Base-by-base conservation (phyloP, 2,113 vertebrate genomes). In the Rhinogobius similis region DNA sequence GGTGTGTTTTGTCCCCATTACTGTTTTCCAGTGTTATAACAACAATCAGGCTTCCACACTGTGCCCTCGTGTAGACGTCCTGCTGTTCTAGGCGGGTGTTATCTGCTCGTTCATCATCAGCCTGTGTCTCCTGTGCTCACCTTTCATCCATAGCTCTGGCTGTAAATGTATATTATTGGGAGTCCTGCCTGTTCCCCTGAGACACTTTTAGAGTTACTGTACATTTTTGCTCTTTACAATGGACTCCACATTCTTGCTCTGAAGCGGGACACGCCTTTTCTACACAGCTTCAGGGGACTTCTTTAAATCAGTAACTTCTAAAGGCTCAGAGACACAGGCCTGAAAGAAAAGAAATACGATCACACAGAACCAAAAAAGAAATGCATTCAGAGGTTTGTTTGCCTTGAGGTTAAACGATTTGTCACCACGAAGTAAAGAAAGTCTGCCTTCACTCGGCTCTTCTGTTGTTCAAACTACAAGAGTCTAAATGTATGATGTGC, bases 311-410 rank as follows among this genome's bases (percentile, higher is more conserved):
- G 13, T 21, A 39, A 50, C 27, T 36, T 71, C 46, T 52, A 73
- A 55, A 79, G 63, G 68, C 27, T 2, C 24, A n/a, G 50, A 62
- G 56, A 56, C 32, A 36, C 10, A 27, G 29, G 18, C 5, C 66
- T 72, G 84, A 76, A 65, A 82, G 55, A 39, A 66, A 27, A 77
- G 75, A 75, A 84, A 76, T 72, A 61, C 29, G 63, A 71, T 46
- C 61, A 46, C 46, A 9, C 43, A 46, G 26, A 65, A 55, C 20
- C 5, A 14, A 27, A 26, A 18, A 46, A 43, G 52, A 32, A 52
- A 41, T 41, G 16, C 27, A 70, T 32, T 56, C 46, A 70, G 26
- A 62, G 13, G 55, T 58, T 58, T 58, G 55, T 58, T 58, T 27
- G 62, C 79, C 65, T 65, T 0, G 1, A 69, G 79, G 24, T 20